phyloP scores from a whole-genome alignment of 2,797 vertebrate species.

The Luscinia megarhynchos region DNA sequence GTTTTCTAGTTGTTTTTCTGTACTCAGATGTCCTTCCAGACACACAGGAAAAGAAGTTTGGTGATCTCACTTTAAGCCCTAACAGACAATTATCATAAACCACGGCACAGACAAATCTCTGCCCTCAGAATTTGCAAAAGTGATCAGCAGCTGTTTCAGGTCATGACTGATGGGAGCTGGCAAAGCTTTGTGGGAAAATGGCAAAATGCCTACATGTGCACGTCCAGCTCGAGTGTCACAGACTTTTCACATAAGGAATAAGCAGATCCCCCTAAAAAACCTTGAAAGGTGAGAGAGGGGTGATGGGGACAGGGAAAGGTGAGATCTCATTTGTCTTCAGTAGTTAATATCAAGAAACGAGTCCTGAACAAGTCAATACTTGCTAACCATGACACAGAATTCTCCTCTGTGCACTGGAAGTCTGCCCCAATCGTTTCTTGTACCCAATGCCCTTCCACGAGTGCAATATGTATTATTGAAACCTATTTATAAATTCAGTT shows the following conservation, averaged over 20 bases:
- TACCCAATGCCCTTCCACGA: not conserved
- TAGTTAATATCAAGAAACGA: not conserved
- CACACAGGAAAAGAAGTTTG: not conserved
- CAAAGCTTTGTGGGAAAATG: constrained; percentile 53
- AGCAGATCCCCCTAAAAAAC: not conserved
- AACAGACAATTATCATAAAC: not conserved
- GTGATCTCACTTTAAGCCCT: not conserved
- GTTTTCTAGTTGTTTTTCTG: not conserved
- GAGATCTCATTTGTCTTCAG: not conserved
- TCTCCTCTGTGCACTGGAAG: not conserved
- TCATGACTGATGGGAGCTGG: constrained; percentile 17
- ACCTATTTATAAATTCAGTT: not conserved
- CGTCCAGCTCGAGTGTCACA: not conserved
- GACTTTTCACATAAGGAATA: not conserved
- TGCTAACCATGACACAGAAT: not conserved
- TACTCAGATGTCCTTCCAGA: not conserved
- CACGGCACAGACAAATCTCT: not conserved
- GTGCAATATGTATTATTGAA: not conserved
- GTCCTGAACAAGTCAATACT: not conserved
- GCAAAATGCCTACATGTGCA: not conserved
- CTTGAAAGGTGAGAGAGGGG: not conserved
- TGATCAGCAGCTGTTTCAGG: constrained; percentile 37
- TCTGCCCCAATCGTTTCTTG: not conserved
- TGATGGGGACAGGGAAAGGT: too few species aligned
- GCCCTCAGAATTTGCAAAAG: not conserved